Evolutionary conservation across 2,888 invertebrate species (phyloP).

Genomic region (Brachylomia viminalis): DNA sequence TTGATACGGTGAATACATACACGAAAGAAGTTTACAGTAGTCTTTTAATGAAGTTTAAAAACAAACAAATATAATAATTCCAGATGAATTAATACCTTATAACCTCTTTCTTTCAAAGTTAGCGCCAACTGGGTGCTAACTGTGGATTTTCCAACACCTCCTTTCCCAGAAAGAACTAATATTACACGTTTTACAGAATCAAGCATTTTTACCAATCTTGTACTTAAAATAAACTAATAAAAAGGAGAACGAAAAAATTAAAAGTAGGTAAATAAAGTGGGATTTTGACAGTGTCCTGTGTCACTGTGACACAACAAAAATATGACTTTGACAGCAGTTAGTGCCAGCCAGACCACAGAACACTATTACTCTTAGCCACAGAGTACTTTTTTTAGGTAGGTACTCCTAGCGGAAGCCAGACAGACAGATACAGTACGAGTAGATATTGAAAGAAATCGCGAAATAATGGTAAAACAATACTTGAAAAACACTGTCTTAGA

Average conservation of each 20-base stretch:
- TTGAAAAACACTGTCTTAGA: not conserved
- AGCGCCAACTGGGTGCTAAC: slow-evolving; percentile 98
- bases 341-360: too few species aligned
- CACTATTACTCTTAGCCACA: too few species aligned
- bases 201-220: slow-evolving; percentile 89
- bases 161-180: slow-evolving; percentile 99
- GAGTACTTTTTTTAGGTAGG: too few species aligned
- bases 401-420: too few species aligned
- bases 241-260: slow-evolving; percentile 11
- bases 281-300: slow-evolving; percentile 13
- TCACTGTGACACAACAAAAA: not conserved
- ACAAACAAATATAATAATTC: slow-evolving; percentile 1
- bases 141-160: slow-evolving; percentile 99
- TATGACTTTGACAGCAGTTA: not conserved
- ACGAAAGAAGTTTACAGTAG: not conserved
- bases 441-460: slow-evolving; percentile 3
- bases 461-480: not conserved
- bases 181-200: slow-evolving; percentile 96
- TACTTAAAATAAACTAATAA: slow-evolving; percentile 15
- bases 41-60: not conserved
- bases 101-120: slow-evolving; percentile 94
- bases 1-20: not conserved
- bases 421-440: not conserved
- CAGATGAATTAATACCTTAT: slow-evolving; percentile 91
- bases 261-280: slow-evolving; percentile 46